Base-by-base conservation (phyloP, 2,888 invertebrate species). In the Choristoneura rosaceana region DNA sequence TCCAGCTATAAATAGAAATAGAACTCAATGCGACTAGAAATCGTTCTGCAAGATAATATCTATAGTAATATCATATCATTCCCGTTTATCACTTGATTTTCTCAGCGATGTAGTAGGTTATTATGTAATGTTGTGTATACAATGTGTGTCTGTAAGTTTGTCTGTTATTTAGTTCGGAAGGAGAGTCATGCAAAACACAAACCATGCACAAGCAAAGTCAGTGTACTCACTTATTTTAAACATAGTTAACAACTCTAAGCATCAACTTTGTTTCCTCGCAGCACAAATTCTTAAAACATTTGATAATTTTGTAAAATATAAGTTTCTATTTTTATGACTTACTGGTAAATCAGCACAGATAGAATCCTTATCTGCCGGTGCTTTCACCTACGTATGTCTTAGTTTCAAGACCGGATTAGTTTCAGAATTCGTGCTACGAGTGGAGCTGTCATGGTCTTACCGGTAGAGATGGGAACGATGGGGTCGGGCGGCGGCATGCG, bases 381-480 rank as follows among this genome's bases (percentile, higher is more conserved):
- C 4, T 38, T 38, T 38, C 38, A 38, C 38, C 7, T 7, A n/a
- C n/a, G n/a, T n/a, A 7, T 38, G 38, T 38, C 38, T 38, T 38
- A 38, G 7, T 38, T 7, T 38, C 5, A 4, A 0, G 7, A 7
- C 38, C 38, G 7, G 5, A 38, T 7, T 7, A 38, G 10, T 38
- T 55, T 60, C 61, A 62, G 55, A 71, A 7, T 67, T 55, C 3
- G 25, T 38, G 64, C 50, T 61, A 38, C 52, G 47, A 12, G 45
- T 17, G 59, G 38, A 10, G 59, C 70, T 70, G 70, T 62, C 68
- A 79, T 77, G 71, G 74, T 82, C 92, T 93, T 90, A 93, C 93
- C 92, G 69, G 84, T 89, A 77, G 84, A 92, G 14, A 86, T 74
- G 1, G 86, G 85, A 50, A 84, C 76, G 63, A 81, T 76, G 10